Conservation (phyloP, 2,888 invertebrate species). For the Euplexia lucipara region DNA sequence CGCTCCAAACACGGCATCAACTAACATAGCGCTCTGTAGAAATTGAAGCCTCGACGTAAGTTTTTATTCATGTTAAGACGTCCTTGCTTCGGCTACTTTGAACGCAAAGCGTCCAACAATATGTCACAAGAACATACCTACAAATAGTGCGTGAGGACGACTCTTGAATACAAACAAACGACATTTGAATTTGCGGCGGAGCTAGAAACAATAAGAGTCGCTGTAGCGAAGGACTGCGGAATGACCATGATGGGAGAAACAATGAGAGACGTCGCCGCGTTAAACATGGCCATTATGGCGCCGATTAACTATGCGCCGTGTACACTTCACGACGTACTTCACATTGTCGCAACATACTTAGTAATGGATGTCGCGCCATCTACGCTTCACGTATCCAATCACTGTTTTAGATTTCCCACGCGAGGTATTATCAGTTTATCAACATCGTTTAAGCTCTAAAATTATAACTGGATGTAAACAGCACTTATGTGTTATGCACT, state of each 20-base stretch:
- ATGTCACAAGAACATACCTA: constrained; percentile 80
- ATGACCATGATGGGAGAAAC: constrained; percentile 74
- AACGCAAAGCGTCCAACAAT: constrained; percentile 78
- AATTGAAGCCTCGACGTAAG: constrained; percentile 40
- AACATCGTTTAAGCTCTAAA: constrained; percentile 47
- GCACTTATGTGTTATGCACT: constrained; percentile 29
- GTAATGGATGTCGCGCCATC: not conserved
- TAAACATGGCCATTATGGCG: constrained; percentile 59
- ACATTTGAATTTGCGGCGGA: constrained; percentile 81
- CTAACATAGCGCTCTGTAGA: constrained; percentile 27
- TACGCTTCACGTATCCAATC: constrained; percentile 6
- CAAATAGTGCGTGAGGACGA: constrained; percentile 77
- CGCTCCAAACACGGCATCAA: constrained; percentile 28
- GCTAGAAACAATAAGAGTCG: constrained; percentile 70
- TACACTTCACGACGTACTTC: constrained; percentile 31
- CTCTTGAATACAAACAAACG: constrained; percentile 86
- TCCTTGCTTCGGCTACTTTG: constrained; percentile 78
- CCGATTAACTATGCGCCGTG: constrained; percentile 39
- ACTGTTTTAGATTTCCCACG: constrained; percentile 47
- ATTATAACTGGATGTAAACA: constrained; percentile 31
- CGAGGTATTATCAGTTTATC: constrained; percentile 41
- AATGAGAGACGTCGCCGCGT: constrained; percentile 56
- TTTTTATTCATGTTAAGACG: constrained; percentile 70
- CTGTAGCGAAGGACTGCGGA: constrained; percentile 73
- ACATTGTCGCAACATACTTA: constrained; percentile 37